Base-by-base conservation (phyloP, 2,797 vertebrate species). In the Mallotus villosus region DNA sequence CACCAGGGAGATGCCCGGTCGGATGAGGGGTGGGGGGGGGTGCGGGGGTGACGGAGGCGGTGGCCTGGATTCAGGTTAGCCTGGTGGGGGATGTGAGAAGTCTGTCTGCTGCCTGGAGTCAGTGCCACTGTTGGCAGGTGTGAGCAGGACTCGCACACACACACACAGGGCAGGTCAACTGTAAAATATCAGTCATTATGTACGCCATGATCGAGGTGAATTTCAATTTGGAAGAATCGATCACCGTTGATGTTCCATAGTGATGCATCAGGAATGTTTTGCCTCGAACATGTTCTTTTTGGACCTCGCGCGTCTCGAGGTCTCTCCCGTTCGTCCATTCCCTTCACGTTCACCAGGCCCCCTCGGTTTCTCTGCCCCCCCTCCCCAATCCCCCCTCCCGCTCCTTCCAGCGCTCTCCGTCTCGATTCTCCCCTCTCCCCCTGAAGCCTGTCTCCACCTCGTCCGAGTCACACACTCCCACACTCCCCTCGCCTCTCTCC, bases 391-490 rank as follows among this genome's bases (percentile, higher is more conserved):
- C 19, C 32, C 14, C 9, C 29, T n/a, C 57, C 8, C n/a, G 24
- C 71, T 25, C 37, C 55, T 22, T 7, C 55, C 3, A 4, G 19
- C 55, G 5, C 22, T 61, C 59, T 14, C 59, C 2, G 14, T 27
- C 59, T 14, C 24, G 12, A 2, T 61, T 34, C 64, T 53, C 65
- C 51, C 41, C 37, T 72, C 34, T 7, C 1, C 32, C 65, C 34
- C 70, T 78, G 63, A 60, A 46, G 32, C 53, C 59, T 1, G 25
- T 75, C 55, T 67, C 49, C 51, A 71, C 32, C 73, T 71, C 55
- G 46, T 73, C 79, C 81, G 49, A 37, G 32, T 79, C 72, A 4
- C 60, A 29, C 64, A 59, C 61, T 46, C 53, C 16, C 61, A n/a
- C n/a, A n/a, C n/a, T n/a, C 32, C 65, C 61, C 27, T 27, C 46